These are phyloP conservation scores for Rhynchopsitta pachyrhyncha DNA, from an alignment of 2,113 vertebrate species.

Conservation along the genomic window DNA sequence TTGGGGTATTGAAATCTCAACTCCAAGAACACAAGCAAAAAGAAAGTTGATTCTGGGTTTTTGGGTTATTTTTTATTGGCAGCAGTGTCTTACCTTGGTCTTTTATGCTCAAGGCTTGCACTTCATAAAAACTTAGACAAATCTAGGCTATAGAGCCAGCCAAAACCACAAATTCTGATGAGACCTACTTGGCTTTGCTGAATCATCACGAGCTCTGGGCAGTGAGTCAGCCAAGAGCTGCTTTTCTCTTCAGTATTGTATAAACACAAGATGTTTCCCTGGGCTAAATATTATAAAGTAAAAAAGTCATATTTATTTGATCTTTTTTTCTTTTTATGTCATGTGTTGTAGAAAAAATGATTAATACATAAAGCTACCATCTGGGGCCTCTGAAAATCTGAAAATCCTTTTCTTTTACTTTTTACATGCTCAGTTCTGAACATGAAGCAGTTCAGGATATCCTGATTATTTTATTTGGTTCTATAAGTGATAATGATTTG, in stretches of 20 bases:
- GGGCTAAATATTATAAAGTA: conserved; percentile 51
- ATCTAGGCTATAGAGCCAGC: background rate
- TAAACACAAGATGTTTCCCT: conserved; percentile 61
- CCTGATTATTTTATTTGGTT: background rate
- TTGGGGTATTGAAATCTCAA: background rate
- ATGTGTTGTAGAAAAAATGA: background rate
- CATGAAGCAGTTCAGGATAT: background rate
- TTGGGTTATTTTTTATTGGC: background rate
- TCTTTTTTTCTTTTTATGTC: background rate
- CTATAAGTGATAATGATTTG: background rate
- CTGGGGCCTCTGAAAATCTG: background rate
- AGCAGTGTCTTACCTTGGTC: background rate
- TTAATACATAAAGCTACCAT: background rate
- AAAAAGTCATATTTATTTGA: conserved; percentile 46
- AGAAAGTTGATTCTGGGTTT: background rate
- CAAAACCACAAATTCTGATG: conserved; percentile 51
- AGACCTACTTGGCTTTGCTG: conserved; percentile 52
- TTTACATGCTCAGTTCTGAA: background rate
- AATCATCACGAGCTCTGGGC: conserved; percentile 52
- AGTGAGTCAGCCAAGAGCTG: conserved; percentile 42
- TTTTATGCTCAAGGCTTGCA: background rate
- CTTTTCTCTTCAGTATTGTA: conserved; percentile 48
- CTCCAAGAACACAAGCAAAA: background rate
- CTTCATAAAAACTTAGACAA: background rate
- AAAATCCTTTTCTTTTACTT: background rate